A percentile compares a stretch with the other conserved stretches of the same genome.
Evolutionary conservation across 2,888 invertebrate genomes (phyloP).

Genomic region (Cheilosia variabilis): DNA sequence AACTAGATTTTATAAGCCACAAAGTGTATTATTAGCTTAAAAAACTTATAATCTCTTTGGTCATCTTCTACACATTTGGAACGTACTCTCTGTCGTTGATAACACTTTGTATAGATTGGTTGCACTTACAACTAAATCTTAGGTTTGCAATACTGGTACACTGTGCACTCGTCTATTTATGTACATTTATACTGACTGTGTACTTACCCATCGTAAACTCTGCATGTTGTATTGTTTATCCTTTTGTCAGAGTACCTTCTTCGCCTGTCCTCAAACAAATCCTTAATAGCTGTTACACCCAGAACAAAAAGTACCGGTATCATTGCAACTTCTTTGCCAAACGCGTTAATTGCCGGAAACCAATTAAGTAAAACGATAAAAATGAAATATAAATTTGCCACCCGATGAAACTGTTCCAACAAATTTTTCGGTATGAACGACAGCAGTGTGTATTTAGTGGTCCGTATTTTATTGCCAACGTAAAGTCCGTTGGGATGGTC

Average conservation of each 20-base stretch:
- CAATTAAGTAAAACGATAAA: conserved; percentile 98
- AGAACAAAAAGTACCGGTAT: conserved; percentile 97
- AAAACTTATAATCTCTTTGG: no score
- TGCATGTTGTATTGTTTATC: conserved; percentile 96
- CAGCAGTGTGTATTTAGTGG: conserved; percentile 96
- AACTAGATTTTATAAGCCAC: no score
- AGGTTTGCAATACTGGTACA: no score
- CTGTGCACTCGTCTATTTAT: no score
- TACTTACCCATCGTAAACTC: conserved; percentile 95
- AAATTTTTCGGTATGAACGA: conserved; percentile 98
- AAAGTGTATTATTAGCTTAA: no score
- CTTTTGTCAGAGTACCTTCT: conserved; percentile 95
- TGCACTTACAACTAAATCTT: no score
- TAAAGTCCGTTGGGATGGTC: conserved; percentile 93
- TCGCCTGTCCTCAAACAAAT: conserved; percentile 96
- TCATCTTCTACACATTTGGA: no score
- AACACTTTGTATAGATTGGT: no score
- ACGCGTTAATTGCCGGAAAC: conserved; percentile 97
- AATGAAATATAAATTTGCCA: conserved; percentile 98
- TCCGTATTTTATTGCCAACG: conserved; percentile 93
- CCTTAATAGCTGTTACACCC: conserved; percentile 96
- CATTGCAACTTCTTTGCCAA: conserved; percentile 98
- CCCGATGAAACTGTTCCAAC: conserved; percentile 98
- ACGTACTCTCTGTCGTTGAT: no score
- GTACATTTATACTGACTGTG: no score